Evolutionary conservation across 2,113 vertebrate species (phyloP).

Genomic region (Astatotilapia flaviijosephi): DNA sequence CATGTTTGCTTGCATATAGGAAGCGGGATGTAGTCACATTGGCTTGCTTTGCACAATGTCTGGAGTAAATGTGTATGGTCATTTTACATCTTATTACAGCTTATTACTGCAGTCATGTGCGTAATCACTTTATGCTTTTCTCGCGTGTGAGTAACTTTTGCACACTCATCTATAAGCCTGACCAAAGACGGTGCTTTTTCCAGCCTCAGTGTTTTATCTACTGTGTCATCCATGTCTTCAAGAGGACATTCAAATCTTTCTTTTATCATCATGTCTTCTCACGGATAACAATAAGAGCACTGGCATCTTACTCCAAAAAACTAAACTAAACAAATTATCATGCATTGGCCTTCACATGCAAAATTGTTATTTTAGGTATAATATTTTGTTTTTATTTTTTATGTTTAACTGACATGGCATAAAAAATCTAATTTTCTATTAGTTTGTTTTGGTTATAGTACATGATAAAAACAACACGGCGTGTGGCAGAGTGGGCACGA

Average conservation of each 20-base stretch:
- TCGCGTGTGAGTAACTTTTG: constrained; percentile 54
- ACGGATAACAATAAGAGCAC: not conserved
- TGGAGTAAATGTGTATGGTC: constrained; percentile 40
- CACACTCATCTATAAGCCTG: constrained; percentile 34
- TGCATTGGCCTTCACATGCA: not conserved
- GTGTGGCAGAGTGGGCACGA: not conserved
- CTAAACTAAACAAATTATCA: not conserved
- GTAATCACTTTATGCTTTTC: constrained; percentile 50
- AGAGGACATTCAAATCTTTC: constrained; percentile 22
- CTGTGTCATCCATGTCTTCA: constrained; percentile 24
- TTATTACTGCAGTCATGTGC: constrained; percentile 63
- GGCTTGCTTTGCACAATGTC: constrained; percentile 20
- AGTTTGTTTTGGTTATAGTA: not conserved
- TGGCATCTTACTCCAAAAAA: not conserved
- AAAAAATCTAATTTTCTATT: not conserved
- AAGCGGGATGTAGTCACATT: constrained; percentile 20
- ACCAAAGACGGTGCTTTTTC: constrained; percentile 4
- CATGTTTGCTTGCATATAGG: constrained; percentile 31
- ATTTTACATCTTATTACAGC: constrained; percentile 51
- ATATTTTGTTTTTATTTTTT: not conserved
- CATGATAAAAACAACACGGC: not conserved
- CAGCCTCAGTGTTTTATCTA: not conserved
- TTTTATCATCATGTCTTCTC: constrained; percentile 4
- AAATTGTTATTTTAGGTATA: too few relatives aligned
- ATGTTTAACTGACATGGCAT: not conserved